Percentiles rank a stretch among this genome's conserved stretches.
Evolutionary conservation across 2,888 invertebrate species (phyloP).

Genomic region (Ganaspis brasiliensis): DNA sequence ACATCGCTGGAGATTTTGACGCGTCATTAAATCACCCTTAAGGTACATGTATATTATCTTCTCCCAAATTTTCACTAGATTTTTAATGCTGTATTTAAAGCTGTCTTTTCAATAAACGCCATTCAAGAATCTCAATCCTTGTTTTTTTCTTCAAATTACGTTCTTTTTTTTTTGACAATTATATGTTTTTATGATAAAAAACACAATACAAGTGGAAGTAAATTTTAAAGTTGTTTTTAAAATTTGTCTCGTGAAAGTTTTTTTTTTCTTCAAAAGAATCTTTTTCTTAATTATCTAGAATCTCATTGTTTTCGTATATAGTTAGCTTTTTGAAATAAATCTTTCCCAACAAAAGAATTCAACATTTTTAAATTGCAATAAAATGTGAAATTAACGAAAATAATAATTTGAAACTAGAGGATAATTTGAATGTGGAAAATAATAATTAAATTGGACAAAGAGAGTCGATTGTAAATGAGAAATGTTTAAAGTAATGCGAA

Average conservation of each 20-base stretch:
- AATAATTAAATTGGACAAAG: background rate
- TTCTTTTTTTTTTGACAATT: background rate
- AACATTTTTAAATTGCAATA: too few relatives aligned
- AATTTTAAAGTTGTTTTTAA: too few relatives aligned
- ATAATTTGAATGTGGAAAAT: too few relatives aligned
- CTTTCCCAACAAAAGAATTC: too few relatives aligned
- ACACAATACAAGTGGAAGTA: too few relatives aligned
- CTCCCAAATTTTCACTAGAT: constrained; percentile 35
- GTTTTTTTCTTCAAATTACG: background rate
- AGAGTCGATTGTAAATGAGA: constrained; percentile 2
- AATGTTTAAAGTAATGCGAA: constrained; percentile 42
- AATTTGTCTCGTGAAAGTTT: too few relatives aligned
- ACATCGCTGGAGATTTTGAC: constrained; percentile 35
- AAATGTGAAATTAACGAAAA: too few relatives aligned
- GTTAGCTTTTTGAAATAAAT: too few relatives aligned
- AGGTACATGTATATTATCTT: constrained; percentile 20
- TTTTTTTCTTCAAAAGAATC: too few relatives aligned
- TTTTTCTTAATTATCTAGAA: too few relatives aligned
- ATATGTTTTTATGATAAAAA: background rate
- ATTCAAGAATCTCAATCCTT: constrained; percentile 45
- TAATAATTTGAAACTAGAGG: too few relatives aligned
- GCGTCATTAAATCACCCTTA: constrained; percentile 6
- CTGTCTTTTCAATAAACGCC: constrained; percentile 57
- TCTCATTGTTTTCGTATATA: too few relatives aligned
- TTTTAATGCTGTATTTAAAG: constrained; percentile 47